Conservation (phyloP, 2,113 vertebrate genomes). For the Dasyprocta punctata region DNA sequence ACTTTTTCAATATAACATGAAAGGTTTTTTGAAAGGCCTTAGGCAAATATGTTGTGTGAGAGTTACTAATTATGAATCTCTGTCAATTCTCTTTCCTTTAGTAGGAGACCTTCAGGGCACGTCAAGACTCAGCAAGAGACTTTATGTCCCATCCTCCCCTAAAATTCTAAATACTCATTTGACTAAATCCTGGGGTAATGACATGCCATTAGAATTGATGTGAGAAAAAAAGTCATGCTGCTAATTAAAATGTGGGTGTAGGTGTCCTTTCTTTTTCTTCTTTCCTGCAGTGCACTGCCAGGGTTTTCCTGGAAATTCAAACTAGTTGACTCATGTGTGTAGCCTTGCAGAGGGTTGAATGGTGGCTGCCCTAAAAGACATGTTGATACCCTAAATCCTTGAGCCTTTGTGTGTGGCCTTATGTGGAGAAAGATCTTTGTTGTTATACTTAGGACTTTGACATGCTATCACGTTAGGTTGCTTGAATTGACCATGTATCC, state of each 20-base stretch:
- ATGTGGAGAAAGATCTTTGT: background rate
- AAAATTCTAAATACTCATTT: background rate
- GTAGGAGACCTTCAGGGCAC: fast-evolving
- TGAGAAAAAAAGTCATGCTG: background rate
- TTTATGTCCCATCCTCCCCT: background rate
- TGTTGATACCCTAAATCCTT: background rate
- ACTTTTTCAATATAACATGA: background rate
- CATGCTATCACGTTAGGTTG: background rate
- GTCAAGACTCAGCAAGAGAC: background rate
- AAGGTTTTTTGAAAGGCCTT: background rate
- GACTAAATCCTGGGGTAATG: background rate
- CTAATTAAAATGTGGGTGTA: background rate
- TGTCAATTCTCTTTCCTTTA: background rate
- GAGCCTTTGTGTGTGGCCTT: background rate
- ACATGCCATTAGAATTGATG: background rate
- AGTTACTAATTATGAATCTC: background rate
- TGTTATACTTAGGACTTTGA: background rate
- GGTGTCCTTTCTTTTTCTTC: background rate
- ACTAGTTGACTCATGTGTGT: background rate
- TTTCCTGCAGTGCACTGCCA: no score
- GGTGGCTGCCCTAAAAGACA: background rate
- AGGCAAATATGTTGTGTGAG: background rate
- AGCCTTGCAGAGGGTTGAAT: background rate
- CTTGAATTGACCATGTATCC: background rate
- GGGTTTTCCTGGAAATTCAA: background rate